These are phyloP conservation scores for Cynoglossus semilaevis DNA, from an alignment of 2,113 vertebrate species.

Conservation along the genomic window DNA sequence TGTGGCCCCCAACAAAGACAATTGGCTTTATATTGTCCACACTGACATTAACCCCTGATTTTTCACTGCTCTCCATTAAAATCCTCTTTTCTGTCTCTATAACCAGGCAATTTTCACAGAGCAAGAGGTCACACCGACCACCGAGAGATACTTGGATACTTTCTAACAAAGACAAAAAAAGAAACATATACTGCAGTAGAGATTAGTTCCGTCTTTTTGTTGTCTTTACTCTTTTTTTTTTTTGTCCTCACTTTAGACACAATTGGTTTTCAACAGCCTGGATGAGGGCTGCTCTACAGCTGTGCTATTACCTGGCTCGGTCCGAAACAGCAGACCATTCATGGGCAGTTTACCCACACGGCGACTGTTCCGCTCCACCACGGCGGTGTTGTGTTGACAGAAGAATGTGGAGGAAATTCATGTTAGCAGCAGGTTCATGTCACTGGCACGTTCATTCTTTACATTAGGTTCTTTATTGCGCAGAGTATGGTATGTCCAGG, in stretches of 20 bases:
- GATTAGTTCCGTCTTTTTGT: constrained; percentile 54
- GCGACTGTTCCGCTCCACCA: constrained; percentile 30
- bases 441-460: constrained; percentile 9
- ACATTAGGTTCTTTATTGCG: constrained; percentile 21
- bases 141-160: constrained; percentile 35
- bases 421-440: constrained; percentile 16
- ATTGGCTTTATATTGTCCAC: constrained; percentile 69
- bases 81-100: constrained; percentile 58
- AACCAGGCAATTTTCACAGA: constrained; percentile 60
- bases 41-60: constrained; percentile 72
- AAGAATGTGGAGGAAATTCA: constrained; percentile 43
- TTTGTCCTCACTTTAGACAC: constrained; percentile 31
- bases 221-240: constrained; percentile 31
- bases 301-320: constrained; percentile 13
- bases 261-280: constrained; percentile 27
- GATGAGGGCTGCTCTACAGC: constrained; percentile 32
- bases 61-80: constrained; percentile 71
- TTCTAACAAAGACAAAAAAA: constrained; percentile 38
- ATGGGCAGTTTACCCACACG: constrained; percentile 36
- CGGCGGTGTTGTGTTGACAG: constrained; percentile 29
- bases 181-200: constrained; percentile 39
- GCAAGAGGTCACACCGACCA: constrained; percentile 41
- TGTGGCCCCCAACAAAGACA: constrained; percentile 65
- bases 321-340: constrained; percentile 35
- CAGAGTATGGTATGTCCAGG: constrained; percentile 15